Base-by-base conservation (phyloP, 2,888 invertebrate species). In the Parapristionchus giblindavisi region DNA sequence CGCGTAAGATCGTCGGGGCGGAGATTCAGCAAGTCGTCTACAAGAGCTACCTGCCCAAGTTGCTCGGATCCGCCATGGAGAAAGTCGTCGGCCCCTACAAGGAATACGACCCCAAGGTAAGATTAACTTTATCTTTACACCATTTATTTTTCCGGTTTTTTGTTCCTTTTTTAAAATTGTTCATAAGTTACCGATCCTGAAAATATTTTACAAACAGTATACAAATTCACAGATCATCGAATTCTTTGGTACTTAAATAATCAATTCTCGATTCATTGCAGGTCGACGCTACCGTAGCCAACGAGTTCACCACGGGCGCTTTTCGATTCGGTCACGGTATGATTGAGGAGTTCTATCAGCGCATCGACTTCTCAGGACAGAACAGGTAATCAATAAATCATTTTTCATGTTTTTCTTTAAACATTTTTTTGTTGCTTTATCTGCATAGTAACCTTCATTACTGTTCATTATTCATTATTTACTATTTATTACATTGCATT, bases 231-330 rank as follows among this genome's bases (percentile, higher is more conserved):
- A 54, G 24, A 14, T 17, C 24, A 14, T n/a, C n/a, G n/a, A n/a
- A n/a, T n/a, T n/a, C n/a, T n/a, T n/a, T n/a, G n/a, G n/a, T n/a
- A n/a, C n/a, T n/a, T n/a, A n/a, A n/a, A n/a, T n/a, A n/a, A n/a
- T n/a, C n/a, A n/a, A n/a, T n/a, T n/a, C n/a, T n/a, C n/a, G n/a
- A n/a, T n/a, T n/a, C n/a, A n/a, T n/a, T 40, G 17, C 40, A 75
- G 66, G 81, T 94, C 0, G 93, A 98, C 88, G 93, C 97, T 0
- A 92, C 93, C 0, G 93, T 99, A 81, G 92, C 95, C 1, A 99
- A 98, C 88, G 96, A 94, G 34, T 99, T 99, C 89, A 96, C 98
- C 0, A 96, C 98, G 0, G 96, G 96, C 14, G 98, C 98, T 0
- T 90, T 98, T 73, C 91, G 89, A 76, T 96, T 99, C 89, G 99